Percentiles rank a stretch among this genome's conserved stretches.
Evolutionary conservation across 2,797 vertebrate species (phyloP).

Genomic region (Bryconaethiops microstoma): DNA sequence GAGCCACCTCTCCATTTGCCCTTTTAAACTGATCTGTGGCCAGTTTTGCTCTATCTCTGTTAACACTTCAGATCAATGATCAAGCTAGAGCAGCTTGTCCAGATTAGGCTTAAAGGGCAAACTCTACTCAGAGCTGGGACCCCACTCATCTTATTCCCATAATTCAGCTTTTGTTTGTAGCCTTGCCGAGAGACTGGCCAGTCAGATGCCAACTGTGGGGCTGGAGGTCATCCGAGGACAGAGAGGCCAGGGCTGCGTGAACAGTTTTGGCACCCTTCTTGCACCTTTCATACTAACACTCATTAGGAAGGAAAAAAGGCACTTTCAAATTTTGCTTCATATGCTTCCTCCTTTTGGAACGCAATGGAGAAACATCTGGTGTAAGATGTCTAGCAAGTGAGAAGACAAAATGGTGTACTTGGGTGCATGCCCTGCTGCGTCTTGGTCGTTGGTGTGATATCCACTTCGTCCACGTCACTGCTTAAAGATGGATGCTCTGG

Average conservation of each 20-base stretch:
- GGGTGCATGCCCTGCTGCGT: background rate
- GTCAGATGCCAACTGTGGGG: background rate
- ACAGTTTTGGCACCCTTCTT: background rate
- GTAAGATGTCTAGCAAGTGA: conserved; percentile 13
- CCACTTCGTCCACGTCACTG: conserved; percentile 42
- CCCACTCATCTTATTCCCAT: background rate
- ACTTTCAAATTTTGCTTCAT: no score
- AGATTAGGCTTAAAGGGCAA: conserved; percentile 10
- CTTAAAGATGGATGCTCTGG: conserved; percentile 22
- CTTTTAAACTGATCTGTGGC: background rate
- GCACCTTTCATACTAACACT: no score
- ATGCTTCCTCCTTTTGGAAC: background rate
- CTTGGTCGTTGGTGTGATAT: conserved; percentile 2
- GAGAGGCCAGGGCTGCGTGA: background rate
- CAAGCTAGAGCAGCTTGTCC: background rate
- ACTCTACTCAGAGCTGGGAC: background rate
- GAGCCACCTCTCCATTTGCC: background rate
- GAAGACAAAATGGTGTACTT: conserved; percentile 24
- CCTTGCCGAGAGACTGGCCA: background rate
- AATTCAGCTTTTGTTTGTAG: conserved; percentile 6
- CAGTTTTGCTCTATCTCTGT: background rate
- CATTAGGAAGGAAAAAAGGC: no score
- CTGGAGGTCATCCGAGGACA: no score
- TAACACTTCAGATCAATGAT: background rate
- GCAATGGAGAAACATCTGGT: conserved; percentile 26